These are phyloP conservation scores for Aromia moschata DNA, from an alignment of 2,888 invertebrate genomes.

Conservation along the genomic window DNA sequence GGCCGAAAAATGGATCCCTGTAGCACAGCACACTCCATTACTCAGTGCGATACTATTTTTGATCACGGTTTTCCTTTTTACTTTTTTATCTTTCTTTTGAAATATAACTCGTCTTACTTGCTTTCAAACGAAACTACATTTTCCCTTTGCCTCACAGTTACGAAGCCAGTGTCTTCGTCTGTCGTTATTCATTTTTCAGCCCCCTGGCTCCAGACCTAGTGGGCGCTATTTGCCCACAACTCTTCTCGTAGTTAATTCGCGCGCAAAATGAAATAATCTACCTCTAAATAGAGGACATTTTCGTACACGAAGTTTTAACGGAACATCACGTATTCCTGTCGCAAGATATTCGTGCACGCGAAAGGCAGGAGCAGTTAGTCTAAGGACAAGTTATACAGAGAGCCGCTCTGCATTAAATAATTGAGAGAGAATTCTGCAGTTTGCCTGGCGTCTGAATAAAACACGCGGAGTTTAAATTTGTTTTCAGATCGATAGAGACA, in stretches of 20 bases:
- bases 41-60: too few species aligned
- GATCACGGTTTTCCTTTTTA: too few species aligned
- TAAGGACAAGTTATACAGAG: conserved; percentile 24
- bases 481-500: conserved; percentile 16
- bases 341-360: conserved; percentile 18
- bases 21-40: too few species aligned
- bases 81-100: too few species aligned
- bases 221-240: background rate
- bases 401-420: conserved; percentile 28
- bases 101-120: too few species aligned
- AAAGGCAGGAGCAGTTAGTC: conserved; percentile 18
- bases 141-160: too few species aligned
- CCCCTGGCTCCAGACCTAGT: too few species aligned
- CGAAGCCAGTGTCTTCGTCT: too few species aligned
- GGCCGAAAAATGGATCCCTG: too few species aligned
- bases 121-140: too few species aligned
- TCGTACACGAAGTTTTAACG: conserved; percentile 11
- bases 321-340: conserved; percentile 22
- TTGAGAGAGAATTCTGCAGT: conserved; percentile 14
- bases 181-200: too few species aligned
- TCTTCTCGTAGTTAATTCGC: background rate
- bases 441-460: conserved; percentile 10
- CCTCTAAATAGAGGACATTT: background rate
- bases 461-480: conserved; percentile 19
- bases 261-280: background rate